A percentile compares a stretch with the other conserved stretches of the same genome.
Evolutionary conservation across 2,888 invertebrate genomes (phyloP).

Genomic region (Pasiphila rectangulata): DNA sequence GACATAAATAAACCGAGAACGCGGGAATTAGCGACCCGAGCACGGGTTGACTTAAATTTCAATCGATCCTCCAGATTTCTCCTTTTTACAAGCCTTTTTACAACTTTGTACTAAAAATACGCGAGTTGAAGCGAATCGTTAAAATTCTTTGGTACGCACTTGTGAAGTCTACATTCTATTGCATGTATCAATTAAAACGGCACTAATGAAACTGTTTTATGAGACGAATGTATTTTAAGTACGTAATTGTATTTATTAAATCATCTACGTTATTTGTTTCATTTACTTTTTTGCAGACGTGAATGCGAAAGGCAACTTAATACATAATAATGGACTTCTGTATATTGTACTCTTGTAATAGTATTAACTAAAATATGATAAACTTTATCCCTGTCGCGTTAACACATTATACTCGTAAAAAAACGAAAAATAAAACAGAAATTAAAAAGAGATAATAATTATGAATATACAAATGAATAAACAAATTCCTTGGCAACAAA

Average conservation of each 20-base stretch:
- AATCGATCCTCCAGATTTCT: constrained; percentile 60
- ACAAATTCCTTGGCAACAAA: too few relatives aligned
- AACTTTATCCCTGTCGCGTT: too few relatives aligned
- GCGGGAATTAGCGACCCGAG: constrained; percentile 62
- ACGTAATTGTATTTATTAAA: too few relatives aligned
- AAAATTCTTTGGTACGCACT: constrained; percentile 28
- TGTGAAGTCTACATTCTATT: constrained; percentile 20
- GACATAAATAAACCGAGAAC: constrained; percentile 77
- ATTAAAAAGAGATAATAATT: neutral
- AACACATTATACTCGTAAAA: too few relatives aligned
- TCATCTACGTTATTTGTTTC: constrained; percentile 12
- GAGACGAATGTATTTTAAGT: constrained; percentile 14
- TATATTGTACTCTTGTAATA: too few relatives aligned
- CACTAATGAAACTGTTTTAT: constrained; percentile 24
- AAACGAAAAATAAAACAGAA: neutral
- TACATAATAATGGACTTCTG: neutral
- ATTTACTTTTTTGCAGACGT: constrained; percentile 15
- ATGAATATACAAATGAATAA: too few relatives aligned
- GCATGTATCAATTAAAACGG: constrained; percentile 22
- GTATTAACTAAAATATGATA: too few relatives aligned
- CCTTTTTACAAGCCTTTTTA: constrained; percentile 37
- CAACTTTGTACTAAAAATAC: constrained; percentile 30
- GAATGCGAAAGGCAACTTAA: constrained; percentile 13
- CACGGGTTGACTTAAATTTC: constrained; percentile 60
- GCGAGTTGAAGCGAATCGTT: constrained; percentile 27